Evolutionary conservation across 2,888 invertebrate genomes (phyloP), one percentile per base, ranked within the genome.

Genomic region (Cyaniris semiargus): DNA sequence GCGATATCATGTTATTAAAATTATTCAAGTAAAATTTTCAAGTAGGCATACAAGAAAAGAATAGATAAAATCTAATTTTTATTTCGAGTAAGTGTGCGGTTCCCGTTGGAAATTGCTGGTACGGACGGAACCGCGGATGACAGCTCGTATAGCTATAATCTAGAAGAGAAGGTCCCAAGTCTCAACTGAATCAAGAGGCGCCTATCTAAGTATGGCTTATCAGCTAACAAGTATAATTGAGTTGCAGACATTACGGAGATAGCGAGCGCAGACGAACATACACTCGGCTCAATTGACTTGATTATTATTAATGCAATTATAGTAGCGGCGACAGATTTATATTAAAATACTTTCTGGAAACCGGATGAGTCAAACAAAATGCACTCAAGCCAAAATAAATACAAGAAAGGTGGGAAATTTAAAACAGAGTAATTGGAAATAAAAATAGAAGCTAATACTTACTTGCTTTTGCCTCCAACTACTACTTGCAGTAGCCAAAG

Each of bases 211-310:
- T 66, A 31, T 23, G 60, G 23, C 60, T 66, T 66, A 66, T 66
- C 66, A 66, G 66, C 66, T 5, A 31, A 66, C 66, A 66, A 66
- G 66, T 66, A 66, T 66, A 66, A 66, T 66, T 66, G 66, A 66
- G 66, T 66, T 66, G 31, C 66, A 66, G 27, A 66, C 66, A 66
- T 66, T 66, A 66, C 15, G 27, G 27, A 66, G 66, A 66, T 66
- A 66, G 27, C 66, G 66, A 27, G 66, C 15, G 66, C 66, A 66
- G 66, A 66, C 66, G 6, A 18, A 66, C 66, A 31, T 66, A 31
- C 27, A 27, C 27, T 27, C 15, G 1, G 10, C 21, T 60, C 10
- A 23, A 27, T 66, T 66, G 66, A 18, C 66, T 66, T 66, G 66
- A 66, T 66, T 66, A 66, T 66, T 66, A 66, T 31, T 66, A 66